Conservation (phyloP, 2,113 vertebrate genomes). For the Donacobius atricapilla region DNA sequence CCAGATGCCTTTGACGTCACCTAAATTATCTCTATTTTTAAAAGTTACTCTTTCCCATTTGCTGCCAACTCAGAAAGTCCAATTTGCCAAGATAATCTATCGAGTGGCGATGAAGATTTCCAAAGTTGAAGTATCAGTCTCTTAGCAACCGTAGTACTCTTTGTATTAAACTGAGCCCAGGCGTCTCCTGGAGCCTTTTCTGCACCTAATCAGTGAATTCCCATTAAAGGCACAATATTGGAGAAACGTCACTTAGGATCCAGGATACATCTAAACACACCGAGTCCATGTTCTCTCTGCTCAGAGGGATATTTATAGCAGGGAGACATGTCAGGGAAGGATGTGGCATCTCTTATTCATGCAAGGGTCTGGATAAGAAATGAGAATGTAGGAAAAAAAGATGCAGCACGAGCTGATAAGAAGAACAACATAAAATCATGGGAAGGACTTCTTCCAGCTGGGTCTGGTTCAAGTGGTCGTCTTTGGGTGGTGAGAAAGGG, state of each 20-base stretch:
- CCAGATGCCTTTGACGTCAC: slow-evolving; percentile 62
- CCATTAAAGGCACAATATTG: slow-evolving; percentile 6
- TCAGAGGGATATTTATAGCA: slow-evolving; percentile 30
- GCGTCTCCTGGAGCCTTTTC: neutral
- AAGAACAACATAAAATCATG: neutral
- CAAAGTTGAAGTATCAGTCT: slow-evolving; percentile 61
- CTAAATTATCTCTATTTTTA: slow-evolving; percentile 56
- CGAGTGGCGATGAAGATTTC: slow-evolving; percentile 47
- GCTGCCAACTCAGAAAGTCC: slow-evolving; percentile 64
- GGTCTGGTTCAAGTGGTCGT: neutral
- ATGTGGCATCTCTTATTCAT: slow-evolving; percentile 24
- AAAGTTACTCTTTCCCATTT: slow-evolving; percentile 60
- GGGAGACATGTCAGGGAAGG: slow-evolving; percentile 9
- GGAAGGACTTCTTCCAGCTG: neutral
- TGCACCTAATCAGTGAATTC: slow-evolving; percentile 35
- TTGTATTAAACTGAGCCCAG: slow-evolving; percentile 50
- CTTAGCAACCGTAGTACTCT: slow-evolving; percentile 71
- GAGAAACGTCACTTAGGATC: neutral
- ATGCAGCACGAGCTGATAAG: neutral
- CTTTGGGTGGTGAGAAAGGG: neutral
- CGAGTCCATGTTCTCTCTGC: neutral
- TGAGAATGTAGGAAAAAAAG: neutral
- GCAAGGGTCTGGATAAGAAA: neutral
- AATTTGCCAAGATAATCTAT: slow-evolving; percentile 45
- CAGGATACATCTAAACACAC: neutral